Evolutionary conservation across 2,888 invertebrate species (phyloP), one percentile per base, ranked within the genome.

Genomic region (Trichopoda pennipes): DNA sequence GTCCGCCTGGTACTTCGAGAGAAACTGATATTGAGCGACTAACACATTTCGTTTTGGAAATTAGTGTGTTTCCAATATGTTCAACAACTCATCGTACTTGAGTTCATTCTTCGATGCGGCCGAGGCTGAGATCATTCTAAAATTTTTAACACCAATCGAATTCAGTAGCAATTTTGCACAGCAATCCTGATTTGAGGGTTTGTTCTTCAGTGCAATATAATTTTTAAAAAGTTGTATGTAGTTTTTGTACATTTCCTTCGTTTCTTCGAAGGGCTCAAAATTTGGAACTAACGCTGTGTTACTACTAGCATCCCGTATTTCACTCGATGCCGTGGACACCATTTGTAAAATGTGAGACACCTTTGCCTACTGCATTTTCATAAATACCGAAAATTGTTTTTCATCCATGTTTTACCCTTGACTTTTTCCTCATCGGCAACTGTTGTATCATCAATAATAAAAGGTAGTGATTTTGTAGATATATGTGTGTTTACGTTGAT

Each of bases 81-180:
- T 19, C 35, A 23, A 16, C 16, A 23, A 16, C 16, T 53, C 53
- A 4, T 53, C 23, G 16, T 23, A 23, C 4, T 14, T 23, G 12
- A 53, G 19, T 53, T 53, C 23, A 14, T 9, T 10, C 12, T 16
- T 23, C 12, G 23, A 23, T 12, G 53, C 19, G 8, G 53, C 7
- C 23, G 23, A 53, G 14, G 53, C 53, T 14, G 53, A 4, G 28
- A 28, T 28, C 28, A 28, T 28, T 3, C 28, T 28, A 28, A 28
- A 28, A 6, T 28, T 28, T 2, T 28, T 28, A 28, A 6, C 28
- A 28, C 2, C 28, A 12, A 23, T 53, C 6, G 16, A 23, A 53
- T 53, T 53, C 4, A 53, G 53, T 12, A 53, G 14, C 23, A 28
- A 55, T 55, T 28, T 55, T 55, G 7, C n/a, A 55, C 55, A 32